Base-by-base conservation (phyloP, 1,140 invertebrate species). In the Chrysoperla carnea region DNA sequence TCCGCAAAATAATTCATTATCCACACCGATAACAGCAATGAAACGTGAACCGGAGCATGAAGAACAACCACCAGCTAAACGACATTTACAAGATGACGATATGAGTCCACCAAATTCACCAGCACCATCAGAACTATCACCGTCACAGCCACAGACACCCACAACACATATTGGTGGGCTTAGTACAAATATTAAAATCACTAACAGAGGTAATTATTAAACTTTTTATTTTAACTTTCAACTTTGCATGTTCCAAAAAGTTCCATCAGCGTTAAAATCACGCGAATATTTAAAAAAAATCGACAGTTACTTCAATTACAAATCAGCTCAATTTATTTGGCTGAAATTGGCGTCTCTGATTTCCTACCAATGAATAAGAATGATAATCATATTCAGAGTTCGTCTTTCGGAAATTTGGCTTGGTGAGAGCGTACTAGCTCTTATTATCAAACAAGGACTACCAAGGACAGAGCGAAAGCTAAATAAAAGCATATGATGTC, bases 121-220 rank as follows among this genome's bases (percentile, higher is more conserved):
- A 52, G 17, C 46, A 47, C 33, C 48, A 57, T 36, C 48, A 39
- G 1, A 37, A 33, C 7, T 23, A 23, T 54, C 49, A 55, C 47
- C 53, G 8, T 49, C 50, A 47, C 44, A 47, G 13, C 51, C 46
- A 40, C 50, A 50, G 17, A 46, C 49, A 54, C 50, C 43, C 54
- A 62, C 14, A 65, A 51, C 55, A 54, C 56, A 72, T 58, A 59
- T 15, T 28, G 61, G 59, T 6, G 56, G 58, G 9, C 52, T 60
- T 29, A 82, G 77, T 40, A 79, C 88, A 44, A 81, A 90, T 60
- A 84, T 93, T 49, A 92, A 88, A 66, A 89, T 93, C 50, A 78
- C 82, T 46, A 87, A 81, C 48, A 72, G 84, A 77, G 85, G 86
- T 87, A 61, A 67, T 36, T 15, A 45, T 39, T n/a, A 43, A 33